Evolutionary conservation across 2,888 invertebrate genomes (phyloP).

Genomic region (Tetheella fluctuosa): DNA sequence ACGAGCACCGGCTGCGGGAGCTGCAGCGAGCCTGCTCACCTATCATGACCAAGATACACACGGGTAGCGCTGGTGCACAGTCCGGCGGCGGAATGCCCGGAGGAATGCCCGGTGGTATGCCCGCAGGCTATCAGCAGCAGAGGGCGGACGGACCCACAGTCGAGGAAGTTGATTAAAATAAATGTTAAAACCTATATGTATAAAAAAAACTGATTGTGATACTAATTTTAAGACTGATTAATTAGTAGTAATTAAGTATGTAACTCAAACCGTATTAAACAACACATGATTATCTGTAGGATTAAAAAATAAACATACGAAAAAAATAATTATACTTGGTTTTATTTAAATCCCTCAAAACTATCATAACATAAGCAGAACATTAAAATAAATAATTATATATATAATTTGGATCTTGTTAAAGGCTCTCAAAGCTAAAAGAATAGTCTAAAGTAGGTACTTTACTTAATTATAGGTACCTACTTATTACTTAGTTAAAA

Average conservation of each 20-base stretch:
- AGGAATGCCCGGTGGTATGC: conserved; percentile 30
- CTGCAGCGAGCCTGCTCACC: conserved; percentile 84
- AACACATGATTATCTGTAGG: conserved; percentile 3
- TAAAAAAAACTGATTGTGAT: neutral
- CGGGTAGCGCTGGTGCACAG: conserved; percentile 15
- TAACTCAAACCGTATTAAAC: no score
- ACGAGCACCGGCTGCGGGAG: conserved; percentile 85
- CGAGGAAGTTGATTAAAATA: conserved; percentile 66
- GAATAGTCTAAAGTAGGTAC: no score
- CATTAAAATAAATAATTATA: no score
- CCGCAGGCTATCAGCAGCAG: conserved; percentile 29
- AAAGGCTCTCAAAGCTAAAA: no score
- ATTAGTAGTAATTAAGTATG: neutral
- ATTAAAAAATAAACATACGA: neutral
- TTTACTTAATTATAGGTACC: no score
- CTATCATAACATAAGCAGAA: no score
- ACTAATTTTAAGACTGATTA: conserved; percentile 9
- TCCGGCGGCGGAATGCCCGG: conserved; percentile 24
- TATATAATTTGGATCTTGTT: no score
- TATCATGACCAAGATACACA: conserved; percentile 82
- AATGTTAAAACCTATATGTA: neutral
- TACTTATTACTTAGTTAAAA: no score
- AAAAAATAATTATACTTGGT: no score
- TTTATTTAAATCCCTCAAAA: neutral
- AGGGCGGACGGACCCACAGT: conserved; percentile 55